phyloP scores from a whole-genome alignment of 2,888 invertebrate species.

The Cylloceria caligata region DNA sequence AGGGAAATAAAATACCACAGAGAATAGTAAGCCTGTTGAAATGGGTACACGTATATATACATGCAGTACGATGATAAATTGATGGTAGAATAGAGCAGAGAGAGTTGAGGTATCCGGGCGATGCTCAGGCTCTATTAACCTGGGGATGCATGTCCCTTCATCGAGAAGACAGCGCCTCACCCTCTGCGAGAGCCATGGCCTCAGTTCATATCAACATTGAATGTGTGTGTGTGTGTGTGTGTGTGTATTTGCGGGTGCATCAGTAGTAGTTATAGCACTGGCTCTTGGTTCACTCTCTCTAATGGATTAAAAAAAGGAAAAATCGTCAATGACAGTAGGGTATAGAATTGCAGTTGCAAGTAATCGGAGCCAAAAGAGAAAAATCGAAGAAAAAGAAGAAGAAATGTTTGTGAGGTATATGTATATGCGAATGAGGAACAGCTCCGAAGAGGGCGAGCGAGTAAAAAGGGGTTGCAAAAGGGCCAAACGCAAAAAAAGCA shows the following conservation, averaged over 20 bases:
- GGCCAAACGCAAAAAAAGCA: slow-evolving; percentile 50
- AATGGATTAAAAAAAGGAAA: slow-evolving; percentile 18
- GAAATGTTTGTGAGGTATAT: neutral
- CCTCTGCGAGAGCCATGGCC: neutral
- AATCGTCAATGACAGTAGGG: neutral
- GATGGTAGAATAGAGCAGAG: slow-evolving; percentile 71
- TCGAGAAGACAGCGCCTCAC: slow-evolving; percentile 63
- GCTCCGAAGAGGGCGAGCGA: slow-evolving; percentile 36
- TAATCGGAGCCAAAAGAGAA: neutral
- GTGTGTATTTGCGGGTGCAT: no score
- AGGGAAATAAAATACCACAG: slow-evolving; percentile 22
- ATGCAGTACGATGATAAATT: slow-evolving; percentile 75
- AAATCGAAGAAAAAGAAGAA: neutral
- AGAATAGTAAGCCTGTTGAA: neutral
- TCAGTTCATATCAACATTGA: neutral
- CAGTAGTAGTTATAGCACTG: no score
- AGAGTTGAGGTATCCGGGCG: slow-evolving; percentile 75
- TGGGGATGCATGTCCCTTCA: slow-evolving; percentile 74
- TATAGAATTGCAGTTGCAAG: slow-evolving; percentile 7
- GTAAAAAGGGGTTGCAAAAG: slow-evolving; percentile 51
- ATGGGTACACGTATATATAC: slow-evolving; percentile 1
- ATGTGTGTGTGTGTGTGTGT: neutral
- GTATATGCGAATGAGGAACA: slow-evolving; percentile 8
- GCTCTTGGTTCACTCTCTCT: slow-evolving; percentile 1
- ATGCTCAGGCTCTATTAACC: slow-evolving; percentile 76